phyloP scores from a whole-genome alignment of 2,113 vertebrate species.

The Megaceryle torquata region DNA sequence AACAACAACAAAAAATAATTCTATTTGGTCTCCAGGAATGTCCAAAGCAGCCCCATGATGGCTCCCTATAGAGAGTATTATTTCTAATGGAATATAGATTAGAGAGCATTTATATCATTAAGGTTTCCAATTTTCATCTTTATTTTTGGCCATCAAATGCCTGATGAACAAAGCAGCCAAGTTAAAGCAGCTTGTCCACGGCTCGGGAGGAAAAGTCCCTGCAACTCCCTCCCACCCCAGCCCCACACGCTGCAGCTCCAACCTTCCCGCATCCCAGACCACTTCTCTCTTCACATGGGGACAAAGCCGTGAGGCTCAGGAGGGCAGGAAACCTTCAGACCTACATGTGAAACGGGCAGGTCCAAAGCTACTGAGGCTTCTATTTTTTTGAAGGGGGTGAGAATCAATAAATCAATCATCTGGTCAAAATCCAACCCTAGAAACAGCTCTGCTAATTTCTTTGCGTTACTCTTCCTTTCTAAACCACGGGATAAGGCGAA shows the following conservation, averaged over 20 bases:
- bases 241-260: background rate
- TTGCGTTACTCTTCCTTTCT: background rate
- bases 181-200: accelerated
- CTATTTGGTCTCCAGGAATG: background rate
- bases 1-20: background rate
- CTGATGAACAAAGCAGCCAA: background rate
- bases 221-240: background rate
- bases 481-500: accelerated
- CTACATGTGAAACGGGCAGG: accelerated
- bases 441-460: accelerated
- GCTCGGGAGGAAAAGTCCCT: background rate
- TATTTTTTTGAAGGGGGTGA: background rate
- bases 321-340: background rate
- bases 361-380: background rate
- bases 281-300: accelerated
- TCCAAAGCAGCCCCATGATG: background rate
- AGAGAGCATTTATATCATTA: background rate
- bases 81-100: background rate
- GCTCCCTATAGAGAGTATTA: background rate
- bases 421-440: background rate
- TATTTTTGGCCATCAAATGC: background rate
- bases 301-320: background rate
- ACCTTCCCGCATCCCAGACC: background rate
- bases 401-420: background rate
- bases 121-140: background rate